Evolutionary conservation across 2,797 vertebrate species (phyloP).

Genomic region (Aselliscus stoliczkanus): DNA sequence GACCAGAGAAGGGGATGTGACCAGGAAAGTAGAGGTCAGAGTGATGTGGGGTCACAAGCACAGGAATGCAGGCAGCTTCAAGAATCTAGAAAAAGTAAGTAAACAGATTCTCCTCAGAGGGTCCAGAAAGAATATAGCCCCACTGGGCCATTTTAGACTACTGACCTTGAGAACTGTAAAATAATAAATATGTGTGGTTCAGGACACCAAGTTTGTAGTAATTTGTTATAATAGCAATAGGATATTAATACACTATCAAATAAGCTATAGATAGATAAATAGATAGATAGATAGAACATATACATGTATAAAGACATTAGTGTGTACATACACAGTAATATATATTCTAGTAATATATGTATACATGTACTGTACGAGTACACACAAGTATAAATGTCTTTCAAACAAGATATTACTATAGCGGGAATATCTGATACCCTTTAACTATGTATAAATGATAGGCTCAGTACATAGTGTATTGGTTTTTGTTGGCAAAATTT

Average conservation of each 20-base stretch:
- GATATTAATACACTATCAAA: not conserved
- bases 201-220: not conserved
- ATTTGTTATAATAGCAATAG: not conserved
- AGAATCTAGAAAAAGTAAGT: not conserved
- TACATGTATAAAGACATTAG: not conserved
- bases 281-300: no score
- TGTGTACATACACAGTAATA: not conserved
- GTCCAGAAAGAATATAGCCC: not conserved
- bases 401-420: not conserved
- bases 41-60: rapidly evolving
- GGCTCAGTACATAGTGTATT: not conserved
- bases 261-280: not conserved
- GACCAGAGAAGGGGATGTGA: not conserved
- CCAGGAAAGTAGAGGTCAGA: not conserved
- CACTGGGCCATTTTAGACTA: not conserved
- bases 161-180: not conserved
- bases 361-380: not conserved
- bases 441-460: not conserved
- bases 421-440: not conserved
- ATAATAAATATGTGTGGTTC: not conserved
- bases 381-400: not conserved
- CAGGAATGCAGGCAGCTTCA: not conserved
- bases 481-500: not conserved
- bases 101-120: not conserved
- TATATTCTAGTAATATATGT: not conserved